phyloP scores from a whole-genome alignment of 2,113 vertebrate genomes.

The Anser cygnoides region DNA sequence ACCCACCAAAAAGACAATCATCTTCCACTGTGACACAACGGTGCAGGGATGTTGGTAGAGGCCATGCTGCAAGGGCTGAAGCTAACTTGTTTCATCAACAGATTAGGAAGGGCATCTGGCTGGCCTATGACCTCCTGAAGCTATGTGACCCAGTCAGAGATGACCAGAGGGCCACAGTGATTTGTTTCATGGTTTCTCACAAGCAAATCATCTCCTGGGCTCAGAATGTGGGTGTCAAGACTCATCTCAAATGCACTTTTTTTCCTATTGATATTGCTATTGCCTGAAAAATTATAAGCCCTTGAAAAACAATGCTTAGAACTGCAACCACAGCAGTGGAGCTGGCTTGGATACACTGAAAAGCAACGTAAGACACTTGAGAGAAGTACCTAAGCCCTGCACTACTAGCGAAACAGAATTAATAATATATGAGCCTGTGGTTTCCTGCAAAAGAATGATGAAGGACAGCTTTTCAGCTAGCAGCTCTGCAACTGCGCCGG shows the following conservation, averaged over 20 bases:
- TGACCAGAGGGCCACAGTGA: background rate
- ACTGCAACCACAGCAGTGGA: background rate
- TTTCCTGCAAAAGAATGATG: slow-evolving; percentile 16
- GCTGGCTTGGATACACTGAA: background rate
- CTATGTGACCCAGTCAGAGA: background rate
- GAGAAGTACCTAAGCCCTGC: background rate
- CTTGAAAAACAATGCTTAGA: background rate
- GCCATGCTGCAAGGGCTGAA: background rate
- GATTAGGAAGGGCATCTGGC: background rate
- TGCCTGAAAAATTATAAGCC: background rate
- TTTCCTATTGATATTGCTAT: background rate
- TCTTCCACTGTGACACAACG: fast-evolving
- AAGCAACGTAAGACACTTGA: background rate
- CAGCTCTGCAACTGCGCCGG: background rate
- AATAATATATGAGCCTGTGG: background rate
- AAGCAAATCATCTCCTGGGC: background rate
- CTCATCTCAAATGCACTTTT: background rate
- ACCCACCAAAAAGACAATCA: background rate
- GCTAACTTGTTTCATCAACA: background rate
- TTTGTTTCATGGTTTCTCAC: slow-evolving; percentile 14
- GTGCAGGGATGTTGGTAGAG: background rate
- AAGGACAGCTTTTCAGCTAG: slow-evolving; percentile 40
- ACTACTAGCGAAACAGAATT: background rate
- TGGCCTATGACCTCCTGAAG: background rate
- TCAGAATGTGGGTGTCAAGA: slow-evolving; percentile 11